Evolutionary conservation across 2,888 invertebrate genomes (phyloP).

Genomic region (Coenonympha arcania): DNA sequence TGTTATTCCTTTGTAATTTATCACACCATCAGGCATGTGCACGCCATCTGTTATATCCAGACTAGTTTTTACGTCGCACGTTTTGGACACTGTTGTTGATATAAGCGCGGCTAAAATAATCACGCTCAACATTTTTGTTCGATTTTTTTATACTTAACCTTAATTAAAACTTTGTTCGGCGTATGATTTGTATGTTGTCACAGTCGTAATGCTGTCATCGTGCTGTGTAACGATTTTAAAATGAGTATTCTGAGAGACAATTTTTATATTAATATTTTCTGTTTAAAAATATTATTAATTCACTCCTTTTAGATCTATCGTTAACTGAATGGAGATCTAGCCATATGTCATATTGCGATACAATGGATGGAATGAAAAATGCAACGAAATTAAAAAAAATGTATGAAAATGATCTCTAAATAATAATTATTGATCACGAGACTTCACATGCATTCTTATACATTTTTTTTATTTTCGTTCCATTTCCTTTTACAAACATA

Average conservation of each 20-base stretch:
- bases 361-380: too few relatives aligned
- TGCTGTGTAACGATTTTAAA: constrained; percentile 6
- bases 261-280: too few relatives aligned
- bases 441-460: too few relatives aligned
- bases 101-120: constrained; percentile 29
- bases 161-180: not conserved
- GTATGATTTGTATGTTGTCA: constrained; percentile 7
- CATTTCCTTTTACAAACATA: too few relatives aligned
- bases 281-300: too few relatives aligned
- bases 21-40: constrained; percentile 32
- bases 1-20: constrained; percentile 33
- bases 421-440: too few relatives aligned
- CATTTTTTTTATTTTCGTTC: too few relatives aligned
- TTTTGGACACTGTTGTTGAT: constrained; percentile 24
- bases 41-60: constrained; percentile 42
- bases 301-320: too few relatives aligned
- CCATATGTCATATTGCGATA: too few relatives aligned
- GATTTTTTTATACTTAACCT: constrained; percentile 10
- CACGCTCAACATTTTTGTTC: constrained; percentile 29
- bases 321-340: too few relatives aligned
- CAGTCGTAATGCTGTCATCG: constrained; percentile 8
- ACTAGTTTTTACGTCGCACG: constrained; percentile 34
- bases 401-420: too few relatives aligned
- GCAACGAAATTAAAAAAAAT: too few relatives aligned
- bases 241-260: constrained; percentile 2